phyloP scores from a whole-genome alignment of 2,888 invertebrate species.

The Eristalis arbustorum region DNA sequence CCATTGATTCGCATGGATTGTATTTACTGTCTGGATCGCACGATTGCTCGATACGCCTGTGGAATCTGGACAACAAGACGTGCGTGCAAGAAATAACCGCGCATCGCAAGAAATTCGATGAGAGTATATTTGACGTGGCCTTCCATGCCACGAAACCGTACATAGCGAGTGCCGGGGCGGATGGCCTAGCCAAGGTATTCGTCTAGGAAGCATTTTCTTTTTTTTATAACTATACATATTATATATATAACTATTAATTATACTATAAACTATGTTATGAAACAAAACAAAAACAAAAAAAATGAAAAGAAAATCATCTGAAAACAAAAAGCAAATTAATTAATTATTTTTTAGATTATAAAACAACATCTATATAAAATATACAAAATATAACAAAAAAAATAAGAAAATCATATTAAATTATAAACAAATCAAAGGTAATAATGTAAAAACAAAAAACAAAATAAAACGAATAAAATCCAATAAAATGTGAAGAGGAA shows the following conservation, averaged over 20 bases:
- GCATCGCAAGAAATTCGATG: conserved; percentile 99
- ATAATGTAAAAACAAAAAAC: conserved; percentile 55
- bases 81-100: conserved; percentile 99
- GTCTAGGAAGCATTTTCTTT: conserved; percentile 82
- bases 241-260: conserved; percentile 70
- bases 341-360: conserved; percentile 67
- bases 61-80: conserved; percentile 99
- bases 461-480: neutral
- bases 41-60: conserved; percentile 98
- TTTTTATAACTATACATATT: conserved; percentile 67
- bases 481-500: conserved; percentile 34
- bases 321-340: conserved; percentile 57
- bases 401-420: conserved; percentile 63
- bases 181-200: conserved; percentile 99
- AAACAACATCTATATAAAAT: conserved; percentile 63
- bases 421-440: conserved; percentile 65
- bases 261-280: conserved; percentile 67
- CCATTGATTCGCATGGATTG: conserved; percentile 98
- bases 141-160: conserved; percentile 99
- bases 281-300: conserved; percentile 20
- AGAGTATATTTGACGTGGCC: conserved; percentile 98
- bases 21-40: conserved; percentile 99
- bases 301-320: conserved; percentile 33
- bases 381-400: conserved; percentile 51
- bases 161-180: conserved; percentile 99